Percentiles rank a stretch among this genome's conserved stretches.
These are phyloP conservation scores for Brachyptera risi DNA, from an alignment of 2,888 invertebrate species.

Conservation along the genomic window DNA sequence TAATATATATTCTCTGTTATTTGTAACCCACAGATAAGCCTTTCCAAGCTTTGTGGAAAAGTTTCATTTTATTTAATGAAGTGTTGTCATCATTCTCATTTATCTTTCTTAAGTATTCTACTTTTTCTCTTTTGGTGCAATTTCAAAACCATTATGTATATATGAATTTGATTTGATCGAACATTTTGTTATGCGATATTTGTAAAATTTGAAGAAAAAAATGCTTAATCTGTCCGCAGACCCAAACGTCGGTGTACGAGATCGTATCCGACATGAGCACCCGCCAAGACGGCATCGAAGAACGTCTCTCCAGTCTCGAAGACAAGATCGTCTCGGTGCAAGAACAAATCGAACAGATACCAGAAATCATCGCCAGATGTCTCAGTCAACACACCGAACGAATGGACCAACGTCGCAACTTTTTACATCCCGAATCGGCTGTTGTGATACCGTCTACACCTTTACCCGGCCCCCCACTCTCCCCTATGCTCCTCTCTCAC, in stretches of 20 bases:
- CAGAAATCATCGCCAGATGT: slow-evolving; percentile 66
- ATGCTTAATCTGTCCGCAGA: no score
- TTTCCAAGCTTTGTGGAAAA: no score
- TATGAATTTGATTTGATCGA: no score
- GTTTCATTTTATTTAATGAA: no score
- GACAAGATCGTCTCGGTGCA: slow-evolving; percentile 84
- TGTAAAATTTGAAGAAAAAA: no score
- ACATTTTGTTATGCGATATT: no score
- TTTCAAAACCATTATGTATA: no score
- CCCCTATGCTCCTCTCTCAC: slow-evolving; percentile 42
- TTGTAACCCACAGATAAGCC: no score
- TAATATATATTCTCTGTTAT: no score
- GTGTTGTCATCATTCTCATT: no score
- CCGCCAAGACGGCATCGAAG: slow-evolving; percentile 89
- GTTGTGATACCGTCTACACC: slow-evolving; percentile 33
- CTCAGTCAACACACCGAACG: slow-evolving; percentile 63
- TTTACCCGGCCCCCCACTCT: slow-evolving; percentile 46
- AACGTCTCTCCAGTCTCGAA: slow-evolving; percentile 88
- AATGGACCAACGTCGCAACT: slow-evolving; percentile 77
- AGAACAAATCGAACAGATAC: slow-evolving; percentile 80
- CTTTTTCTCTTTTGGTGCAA: no score
- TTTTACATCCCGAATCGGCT: slow-evolving; percentile 83
- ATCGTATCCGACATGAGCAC: slow-evolving; percentile 96
- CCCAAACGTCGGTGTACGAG: slow-evolving; percentile 96
- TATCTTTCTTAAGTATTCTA: no score